These are phyloP conservation scores for Neelides sp. DNA, from an alignment of 1,140 invertebrate species.

Conservation along the genomic window DNA sequence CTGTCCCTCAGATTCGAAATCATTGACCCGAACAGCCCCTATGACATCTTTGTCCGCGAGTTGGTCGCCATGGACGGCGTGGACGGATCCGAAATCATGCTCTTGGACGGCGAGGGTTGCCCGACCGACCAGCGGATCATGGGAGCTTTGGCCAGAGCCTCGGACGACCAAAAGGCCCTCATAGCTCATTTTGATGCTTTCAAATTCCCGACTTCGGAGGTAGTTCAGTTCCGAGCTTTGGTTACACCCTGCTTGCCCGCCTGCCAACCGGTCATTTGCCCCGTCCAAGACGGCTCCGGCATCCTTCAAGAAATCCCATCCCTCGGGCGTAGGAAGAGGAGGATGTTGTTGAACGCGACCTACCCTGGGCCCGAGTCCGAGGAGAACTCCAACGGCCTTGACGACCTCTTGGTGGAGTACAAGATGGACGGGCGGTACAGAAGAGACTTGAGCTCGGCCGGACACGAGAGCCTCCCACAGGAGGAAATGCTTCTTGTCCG, in stretches of 20 bases:
- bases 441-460: conserved; percentile 22
- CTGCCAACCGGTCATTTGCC: conserved; percentile 79
- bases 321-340: conserved; percentile 58
- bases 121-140: conserved; percentile 85
- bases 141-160: conserved; percentile 73
- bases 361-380: conserved; percentile 10
- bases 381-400: conserved; percentile 16
- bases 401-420: conserved; percentile 13
- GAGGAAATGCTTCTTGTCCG: conserved; percentile 77
- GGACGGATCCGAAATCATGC: conserved; percentile 77
- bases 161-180: conserved; percentile 52
- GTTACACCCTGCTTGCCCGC: conserved; percentile 85
- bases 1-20: conserved; percentile 82
- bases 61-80: conserved; percentile 86
- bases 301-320: conserved; percentile 66
- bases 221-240: conserved; percentile 83
- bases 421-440: conserved; percentile 11
- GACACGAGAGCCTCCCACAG: conserved; percentile 35
- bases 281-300: conserved; percentile 61
- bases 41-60: conserved; percentile 87
- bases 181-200: conserved; percentile 89
- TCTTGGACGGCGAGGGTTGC: conserved; percentile 82
- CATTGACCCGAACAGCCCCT: conserved; percentile 71
- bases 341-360: conserved; percentile 24
- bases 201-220: conserved; percentile 87